A percentile compares a stretch with the other conserved stretches of the same genome.
Conservation (phyloP, 2,888 invertebrate species). For the Ectemnius continuus region DNA sequence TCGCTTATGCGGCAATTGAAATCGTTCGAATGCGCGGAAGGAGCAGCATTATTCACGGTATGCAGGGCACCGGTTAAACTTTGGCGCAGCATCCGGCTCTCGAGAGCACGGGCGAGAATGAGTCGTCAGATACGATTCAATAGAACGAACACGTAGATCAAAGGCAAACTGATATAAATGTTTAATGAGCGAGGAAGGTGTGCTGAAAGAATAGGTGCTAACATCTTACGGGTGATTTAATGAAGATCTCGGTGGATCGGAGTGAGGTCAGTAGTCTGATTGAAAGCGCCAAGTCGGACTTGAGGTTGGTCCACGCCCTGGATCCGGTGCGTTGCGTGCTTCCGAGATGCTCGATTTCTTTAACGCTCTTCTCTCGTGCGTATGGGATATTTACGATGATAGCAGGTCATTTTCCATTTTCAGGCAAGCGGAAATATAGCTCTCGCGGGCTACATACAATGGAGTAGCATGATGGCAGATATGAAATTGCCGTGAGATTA, state of each 20-base stretch:
- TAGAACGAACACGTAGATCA: background rate
- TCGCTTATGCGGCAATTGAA: constrained; percentile 23
- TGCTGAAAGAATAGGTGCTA: constrained; percentile 3
- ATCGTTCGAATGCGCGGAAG: constrained; percentile 30
- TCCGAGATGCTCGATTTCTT: background rate
- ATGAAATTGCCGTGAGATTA: background rate
- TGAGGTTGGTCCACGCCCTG: background rate
- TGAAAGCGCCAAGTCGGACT: constrained; percentile 1
- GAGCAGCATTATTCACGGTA: constrained; percentile 37
- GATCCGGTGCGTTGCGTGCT: background rate
- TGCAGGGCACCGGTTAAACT: constrained; percentile 53
- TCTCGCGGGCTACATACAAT: background rate
- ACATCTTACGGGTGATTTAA: constrained; percentile 39
- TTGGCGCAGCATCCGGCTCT: constrained; percentile 40
- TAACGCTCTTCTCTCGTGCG: background rate
- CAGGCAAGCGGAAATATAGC: background rate
- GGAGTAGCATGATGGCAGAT: background rate
- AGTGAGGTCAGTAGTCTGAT: constrained; percentile 37
- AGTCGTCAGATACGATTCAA: background rate
- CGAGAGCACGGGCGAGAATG: background rate
- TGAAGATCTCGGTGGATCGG: constrained; percentile 11
- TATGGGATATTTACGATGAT: background rate
- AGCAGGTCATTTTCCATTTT: constrained; percentile 2
- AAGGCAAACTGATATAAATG: background rate
- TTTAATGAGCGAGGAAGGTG: constrained; percentile 35